Percentiles rank a stretch among this genome's conserved stretches.
Evolutionary conservation across 2,888 invertebrate species (phyloP).

Genomic region (Epirrhoe tristata): DNA sequence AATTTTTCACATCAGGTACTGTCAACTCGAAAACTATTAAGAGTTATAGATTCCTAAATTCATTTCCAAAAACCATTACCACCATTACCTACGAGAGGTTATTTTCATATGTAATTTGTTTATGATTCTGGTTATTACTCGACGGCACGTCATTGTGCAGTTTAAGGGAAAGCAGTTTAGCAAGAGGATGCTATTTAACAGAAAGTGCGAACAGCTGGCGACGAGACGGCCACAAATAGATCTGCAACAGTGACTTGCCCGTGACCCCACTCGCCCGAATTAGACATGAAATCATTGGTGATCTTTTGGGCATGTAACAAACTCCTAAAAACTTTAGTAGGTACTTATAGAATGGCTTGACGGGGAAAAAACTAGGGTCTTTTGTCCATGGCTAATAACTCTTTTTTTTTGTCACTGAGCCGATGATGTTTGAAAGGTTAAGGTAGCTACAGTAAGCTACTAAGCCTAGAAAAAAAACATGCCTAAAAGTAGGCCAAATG

Average conservation of each 20-base stretch:
- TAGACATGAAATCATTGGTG: constrained; percentile 29
- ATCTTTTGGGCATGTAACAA: constrained; percentile 14
- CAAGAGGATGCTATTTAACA: constrained; percentile 12
- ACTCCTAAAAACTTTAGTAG: background rate
- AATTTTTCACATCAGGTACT: too few species aligned
- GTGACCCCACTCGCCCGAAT: constrained; percentile 23
- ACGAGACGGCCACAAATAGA: constrained; percentile 38
- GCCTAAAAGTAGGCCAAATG: too few species aligned
- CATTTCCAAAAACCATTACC: too few species aligned
- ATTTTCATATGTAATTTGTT: background rate
- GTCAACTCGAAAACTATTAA: too few species aligned
- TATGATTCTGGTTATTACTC: background rate
- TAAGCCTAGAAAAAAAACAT: too few species aligned
- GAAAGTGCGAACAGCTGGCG: constrained; percentile 27
- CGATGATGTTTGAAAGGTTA: too few species aligned
- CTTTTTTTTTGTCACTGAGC: too few species aligned
- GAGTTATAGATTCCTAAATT: too few species aligned
- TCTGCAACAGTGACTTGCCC: constrained; percentile 28
- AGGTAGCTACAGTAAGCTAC: too few species aligned
- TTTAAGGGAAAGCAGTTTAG: background rate
- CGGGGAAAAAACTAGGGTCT: too few species aligned
- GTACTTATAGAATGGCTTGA: background rate
- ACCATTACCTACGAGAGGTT: too few species aligned
- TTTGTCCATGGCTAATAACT: too few species aligned
- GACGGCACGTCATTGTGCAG: background rate